Conservation (phyloP, 2,888 invertebrate genomes). For the Pemphredon lugubris region DNA sequence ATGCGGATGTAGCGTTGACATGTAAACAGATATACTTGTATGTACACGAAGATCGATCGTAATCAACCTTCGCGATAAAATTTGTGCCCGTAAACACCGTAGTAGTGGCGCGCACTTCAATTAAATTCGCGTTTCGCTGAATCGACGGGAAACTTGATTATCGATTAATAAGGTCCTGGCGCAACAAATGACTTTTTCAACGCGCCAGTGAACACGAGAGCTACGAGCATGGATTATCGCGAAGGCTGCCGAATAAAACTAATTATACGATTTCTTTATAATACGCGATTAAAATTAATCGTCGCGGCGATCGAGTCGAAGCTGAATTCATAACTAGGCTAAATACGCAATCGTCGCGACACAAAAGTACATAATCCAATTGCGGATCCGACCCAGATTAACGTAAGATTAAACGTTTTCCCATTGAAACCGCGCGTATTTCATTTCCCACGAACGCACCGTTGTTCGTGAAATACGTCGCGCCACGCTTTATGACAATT, state of each 20-base stretch:
- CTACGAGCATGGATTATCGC: too few relatives aligned
- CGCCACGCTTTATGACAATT: too few relatives aligned
- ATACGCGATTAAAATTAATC: background rate
- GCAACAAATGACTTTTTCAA: too few relatives aligned
- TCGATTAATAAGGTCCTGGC: too few relatives aligned
- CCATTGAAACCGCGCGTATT: background rate
- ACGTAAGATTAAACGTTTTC: background rate
- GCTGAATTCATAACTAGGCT: background rate
- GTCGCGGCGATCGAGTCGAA: background rate
- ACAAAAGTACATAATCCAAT: background rate
- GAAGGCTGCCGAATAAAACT: too few relatives aligned
- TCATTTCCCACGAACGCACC: background rate
- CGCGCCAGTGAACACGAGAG: too few relatives aligned
- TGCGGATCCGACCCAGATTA: background rate
- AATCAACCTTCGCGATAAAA: background rate
- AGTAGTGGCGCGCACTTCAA: too few relatives aligned
- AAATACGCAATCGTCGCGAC: too few relatives aligned
- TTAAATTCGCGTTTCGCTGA: too few relatives aligned
- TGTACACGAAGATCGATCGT: background rate
- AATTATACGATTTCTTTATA: background rate
- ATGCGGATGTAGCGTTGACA: constrained; percentile 15
- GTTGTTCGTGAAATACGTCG: too few relatives aligned
- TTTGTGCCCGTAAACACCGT: background rate
- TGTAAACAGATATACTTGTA: constrained; percentile 19
- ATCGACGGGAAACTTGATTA: too few relatives aligned